Evolutionary conservation across 2,797 vertebrate genomes (phyloP), one percentile per base, ranked within the genome.

Genomic region (Heliangelus exortis): DNA sequence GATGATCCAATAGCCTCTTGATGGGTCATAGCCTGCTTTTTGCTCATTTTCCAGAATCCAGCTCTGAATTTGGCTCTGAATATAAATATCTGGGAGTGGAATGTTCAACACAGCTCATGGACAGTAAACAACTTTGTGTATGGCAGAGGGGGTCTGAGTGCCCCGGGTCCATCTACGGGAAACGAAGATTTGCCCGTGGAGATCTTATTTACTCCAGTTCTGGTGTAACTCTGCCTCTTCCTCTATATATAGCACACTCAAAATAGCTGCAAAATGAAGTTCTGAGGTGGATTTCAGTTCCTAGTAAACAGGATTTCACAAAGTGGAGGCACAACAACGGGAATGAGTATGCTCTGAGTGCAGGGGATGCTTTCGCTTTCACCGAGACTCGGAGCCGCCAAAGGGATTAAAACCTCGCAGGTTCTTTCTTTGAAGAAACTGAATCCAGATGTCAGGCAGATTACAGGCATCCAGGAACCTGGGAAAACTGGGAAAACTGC

Each of bases 11-110:
- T 47, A 72, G 48, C 79, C 66, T 68, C 58, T 55, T 3, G 19
- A 83, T 90, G 81, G 91, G 41, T 96, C 95, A 94, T 61, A 53
- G 10, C 53, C 85, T 83, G 31, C 90, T 95, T 91, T 91, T 65
- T 81, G 81, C 93, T 94, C 81, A 41, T 91, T 95, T 96, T 96
- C 94, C 92, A 95, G 89, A 53, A 90, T 55, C 54, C 50, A 48
- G 71, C 68, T 96, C 90, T 55, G n/a, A 71, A 78, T 93, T 96
- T 80, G 92, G 87, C 90, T 43, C 33, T 19, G 55, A 74, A 62
- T 84, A 96, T 92, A 97, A 96, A 97, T 96, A 96, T 71, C 94
- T 76, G 26, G 74, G 72, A 58, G 31, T 20, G 95, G 93, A 96
- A 97, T 95, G 90, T 94, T 88, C 59, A 95, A 95, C 89, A 84